A percentile compares a stretch with the other conserved stretches of the same genome.
These are phyloP conservation scores for Tortrix viridana DNA, from an alignment of 2,888 invertebrate species.

Conservation along the genomic window DNA sequence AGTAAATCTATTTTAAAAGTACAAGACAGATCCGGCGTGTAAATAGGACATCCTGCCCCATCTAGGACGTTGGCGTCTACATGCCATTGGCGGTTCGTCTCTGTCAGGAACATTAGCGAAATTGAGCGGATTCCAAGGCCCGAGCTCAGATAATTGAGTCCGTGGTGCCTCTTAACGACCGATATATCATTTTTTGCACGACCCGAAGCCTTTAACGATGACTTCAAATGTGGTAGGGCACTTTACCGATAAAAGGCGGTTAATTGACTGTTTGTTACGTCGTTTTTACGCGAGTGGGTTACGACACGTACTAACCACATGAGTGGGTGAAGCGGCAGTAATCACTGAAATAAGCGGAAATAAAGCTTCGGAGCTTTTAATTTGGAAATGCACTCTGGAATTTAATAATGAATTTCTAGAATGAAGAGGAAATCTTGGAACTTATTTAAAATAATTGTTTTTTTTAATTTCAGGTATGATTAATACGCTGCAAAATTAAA, in stretches of 20 bases:
- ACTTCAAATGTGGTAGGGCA: conserved; percentile 28
- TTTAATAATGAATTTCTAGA: too few species aligned
- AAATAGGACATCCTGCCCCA: conserved; percentile 35
- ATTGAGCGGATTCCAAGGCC: conserved; percentile 32
- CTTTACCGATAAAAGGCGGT: conserved; percentile 24
- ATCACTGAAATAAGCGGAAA: too few species aligned
- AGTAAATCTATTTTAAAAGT: conserved; percentile 34
- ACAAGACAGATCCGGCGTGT: conserved; percentile 29
- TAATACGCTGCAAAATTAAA: too few species aligned
- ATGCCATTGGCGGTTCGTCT: conserved; percentile 6
- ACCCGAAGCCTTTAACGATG: conserved; percentile 30
- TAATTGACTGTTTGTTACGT: conserved; percentile 22
- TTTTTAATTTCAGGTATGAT: too few species aligned
- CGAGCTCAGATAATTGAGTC: conserved; percentile 33
- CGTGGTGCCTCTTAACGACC: conserved; percentile 35
- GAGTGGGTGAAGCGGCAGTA: too few species aligned
- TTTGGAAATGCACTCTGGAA: too few species aligned
- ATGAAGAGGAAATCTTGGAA: too few species aligned
- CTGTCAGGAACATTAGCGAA: conserved; percentile 34
- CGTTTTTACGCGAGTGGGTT: conserved; percentile 3
- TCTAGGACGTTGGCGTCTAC: conserved; percentile 25
- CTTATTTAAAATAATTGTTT: too few species aligned
- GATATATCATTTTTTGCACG: conserved; percentile 36
- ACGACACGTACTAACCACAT: too few species aligned
- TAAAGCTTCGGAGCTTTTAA: too few species aligned